Evolutionary conservation across 1,140 invertebrate species (phyloP).

Genomic region (Zaprionus ghesquierei): DNA sequence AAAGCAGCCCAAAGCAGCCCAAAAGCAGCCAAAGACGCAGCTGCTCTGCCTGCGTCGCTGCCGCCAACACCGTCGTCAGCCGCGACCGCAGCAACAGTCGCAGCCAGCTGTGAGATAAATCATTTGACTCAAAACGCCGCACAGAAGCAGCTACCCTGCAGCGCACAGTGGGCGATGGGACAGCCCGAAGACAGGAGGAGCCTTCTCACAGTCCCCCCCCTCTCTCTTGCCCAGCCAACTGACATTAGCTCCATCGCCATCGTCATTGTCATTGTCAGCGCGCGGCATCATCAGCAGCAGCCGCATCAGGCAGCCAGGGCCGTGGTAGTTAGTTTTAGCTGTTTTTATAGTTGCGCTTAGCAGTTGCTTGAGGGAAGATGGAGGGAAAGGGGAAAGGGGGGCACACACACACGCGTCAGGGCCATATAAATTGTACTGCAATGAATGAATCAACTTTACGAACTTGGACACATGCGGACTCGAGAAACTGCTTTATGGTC

Average conservation of each 20-base stretch:
- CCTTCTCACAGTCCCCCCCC: neutral
- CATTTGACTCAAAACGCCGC: slow-evolving; percentile 58
- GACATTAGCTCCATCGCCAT: slow-evolving; percentile 61
- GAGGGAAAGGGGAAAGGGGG: no score
- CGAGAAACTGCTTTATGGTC: slow-evolving; percentile 45
- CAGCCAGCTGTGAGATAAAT: slow-evolving; percentile 65
- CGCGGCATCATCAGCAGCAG: slow-evolving; percentile 47
- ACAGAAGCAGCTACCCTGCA: slow-evolving; percentile 23
- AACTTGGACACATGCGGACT: slow-evolving; percentile 66
- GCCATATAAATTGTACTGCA: slow-evolving; percentile 68
- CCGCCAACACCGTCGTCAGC: no score
- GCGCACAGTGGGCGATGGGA: neutral
- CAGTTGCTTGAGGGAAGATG: neutral
- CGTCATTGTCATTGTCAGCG: slow-evolving; percentile 50
- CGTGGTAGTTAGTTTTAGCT: slow-evolving; percentile 30
- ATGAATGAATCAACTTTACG: slow-evolving; percentile 79
- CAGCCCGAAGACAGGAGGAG: neutral
- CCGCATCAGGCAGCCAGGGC: neutral
- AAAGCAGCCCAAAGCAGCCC: neutral
- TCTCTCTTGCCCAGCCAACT: neutral
- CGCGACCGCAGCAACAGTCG: slow-evolving; percentile 20
- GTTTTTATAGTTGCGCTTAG: slow-evolving; percentile 36
- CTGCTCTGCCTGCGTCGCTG: neutral
- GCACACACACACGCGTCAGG: slow-evolving; percentile 27
- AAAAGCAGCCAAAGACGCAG: neutral